A percentile compares a stretch with the other conserved stretches of the same genome.
Evolutionary conservation across 2,888 invertebrate genomes (phyloP).

Genomic region (Abrostola triplasia): DNA sequence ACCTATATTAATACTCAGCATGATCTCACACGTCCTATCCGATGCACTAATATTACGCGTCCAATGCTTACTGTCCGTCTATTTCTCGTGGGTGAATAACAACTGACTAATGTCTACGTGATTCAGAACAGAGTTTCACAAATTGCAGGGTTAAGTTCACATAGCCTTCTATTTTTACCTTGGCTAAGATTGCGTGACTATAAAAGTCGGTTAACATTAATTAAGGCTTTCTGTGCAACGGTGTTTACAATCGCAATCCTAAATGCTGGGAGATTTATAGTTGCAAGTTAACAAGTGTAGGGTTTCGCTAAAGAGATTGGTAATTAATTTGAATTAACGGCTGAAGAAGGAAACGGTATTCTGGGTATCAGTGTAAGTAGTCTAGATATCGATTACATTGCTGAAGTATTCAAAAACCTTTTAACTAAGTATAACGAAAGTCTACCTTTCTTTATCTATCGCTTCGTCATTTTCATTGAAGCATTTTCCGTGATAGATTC

Average conservation of each 20-base stretch:
- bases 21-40: constrained; percentile 39
- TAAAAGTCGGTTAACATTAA: constrained; percentile 65
- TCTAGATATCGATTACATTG: constrained; percentile 42
- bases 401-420: constrained; percentile 8
- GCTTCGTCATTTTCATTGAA: constrained; percentile 10
- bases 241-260: constrained; percentile 52
- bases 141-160: constrained; percentile 69
- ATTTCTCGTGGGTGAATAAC: constrained; percentile 49
- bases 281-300: constrained; percentile 21
- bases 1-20: constrained; percentile 33
- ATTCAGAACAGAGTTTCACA: constrained; percentile 55
- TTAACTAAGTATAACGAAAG: constrained; percentile 3
- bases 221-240: constrained; percentile 73
- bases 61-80: constrained; percentile 34
- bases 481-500: constrained; percentile 28
- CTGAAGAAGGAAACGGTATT: constrained; percentile 28
- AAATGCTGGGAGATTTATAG: constrained; percentile 36
- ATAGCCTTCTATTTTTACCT: constrained; percentile 73
- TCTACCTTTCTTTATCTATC: background rate
- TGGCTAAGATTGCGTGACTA: constrained; percentile 72
- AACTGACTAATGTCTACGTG: constrained; percentile 50
- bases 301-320: constrained; percentile 9
- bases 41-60: constrained; percentile 37
- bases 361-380: constrained; percentile 25
- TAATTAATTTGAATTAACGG: constrained; percentile 12